Evolutionary conservation across 35 echinoderm and acorn worm genomes (phyloP).

Genomic region (Diadema setosum): DNA sequence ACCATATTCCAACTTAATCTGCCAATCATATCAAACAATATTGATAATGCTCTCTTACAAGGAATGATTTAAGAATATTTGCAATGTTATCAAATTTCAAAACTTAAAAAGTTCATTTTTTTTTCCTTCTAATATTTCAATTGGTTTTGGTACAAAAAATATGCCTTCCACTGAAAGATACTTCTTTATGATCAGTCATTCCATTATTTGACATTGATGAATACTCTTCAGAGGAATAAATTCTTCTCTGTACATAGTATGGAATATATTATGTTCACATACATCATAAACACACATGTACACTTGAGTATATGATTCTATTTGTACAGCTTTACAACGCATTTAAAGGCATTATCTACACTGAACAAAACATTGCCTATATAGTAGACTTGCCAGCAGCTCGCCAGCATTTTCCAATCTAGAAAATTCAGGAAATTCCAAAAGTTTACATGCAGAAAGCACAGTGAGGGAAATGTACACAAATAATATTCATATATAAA

Average conservation of each 20-base stretch:
- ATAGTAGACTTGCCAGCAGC: neutral
- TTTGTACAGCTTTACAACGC: constrained; percentile 20
- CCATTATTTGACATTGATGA: neutral
- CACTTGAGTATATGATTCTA: neutral
- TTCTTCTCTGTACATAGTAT: constrained; percentile 15
- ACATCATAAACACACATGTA: neutral
- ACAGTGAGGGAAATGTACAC: constrained; percentile 9
- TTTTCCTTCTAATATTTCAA: neutral
- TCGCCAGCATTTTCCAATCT: neutral
- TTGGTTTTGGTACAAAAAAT: neutral
- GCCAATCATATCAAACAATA: neutral
- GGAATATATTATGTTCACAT: constrained; percentile 34
- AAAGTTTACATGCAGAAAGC: constrained; percentile 7
- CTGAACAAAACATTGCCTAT: neutral
- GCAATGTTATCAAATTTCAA: neutral
- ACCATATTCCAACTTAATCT: neutral
- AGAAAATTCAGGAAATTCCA: neutral
- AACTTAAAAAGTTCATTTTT: neutral
- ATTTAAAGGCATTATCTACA: neutral
- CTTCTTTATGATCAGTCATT: neutral
- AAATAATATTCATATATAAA: no score
- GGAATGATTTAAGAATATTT: neutral
- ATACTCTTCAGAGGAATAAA: constrained; percentile 8
- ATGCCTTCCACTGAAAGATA: neutral
- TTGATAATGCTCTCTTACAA: no score